Percentiles rank a stretch among this genome's conserved stretches.
Evolutionary conservation across 1,140 invertebrate genomes (phyloP).

Genomic region (Rhagoletis zephyria): DNA sequence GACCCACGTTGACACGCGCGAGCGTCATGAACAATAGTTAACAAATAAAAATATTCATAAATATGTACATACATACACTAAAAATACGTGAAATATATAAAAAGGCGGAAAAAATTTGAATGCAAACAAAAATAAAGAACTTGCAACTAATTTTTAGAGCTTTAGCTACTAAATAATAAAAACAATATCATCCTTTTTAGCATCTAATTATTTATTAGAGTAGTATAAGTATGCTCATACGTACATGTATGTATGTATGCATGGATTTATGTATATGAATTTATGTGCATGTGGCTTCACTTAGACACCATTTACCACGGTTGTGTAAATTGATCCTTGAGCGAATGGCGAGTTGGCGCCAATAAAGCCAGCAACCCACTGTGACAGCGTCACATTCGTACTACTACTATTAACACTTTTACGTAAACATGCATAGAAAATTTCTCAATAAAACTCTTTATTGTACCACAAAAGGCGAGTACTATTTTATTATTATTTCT

Average conservation of each 20-base stretch:
- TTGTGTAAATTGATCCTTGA: slow-evolving; percentile 4
- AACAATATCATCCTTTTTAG: no score
- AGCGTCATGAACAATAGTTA: neutral
- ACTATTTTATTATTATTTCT: neutral
- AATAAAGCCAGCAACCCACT: no score
- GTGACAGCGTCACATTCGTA: neutral
- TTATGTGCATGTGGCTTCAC: neutral
- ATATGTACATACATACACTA: neutral
- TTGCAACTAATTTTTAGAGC: no score
- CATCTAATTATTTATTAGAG: no score
- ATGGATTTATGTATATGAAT: no score
- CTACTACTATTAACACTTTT: no score
- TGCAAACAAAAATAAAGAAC: neutral
- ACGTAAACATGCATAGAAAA: neutral
- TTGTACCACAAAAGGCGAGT: neutral
- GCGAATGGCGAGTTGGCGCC: no score
- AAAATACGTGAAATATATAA: no score
- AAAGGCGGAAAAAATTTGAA: no score
- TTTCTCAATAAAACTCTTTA: slow-evolving; percentile 15
- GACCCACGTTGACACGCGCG: neutral
- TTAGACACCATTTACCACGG: neutral
- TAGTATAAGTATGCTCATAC: no score
- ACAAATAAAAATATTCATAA: neutral
- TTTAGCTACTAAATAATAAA: no score
- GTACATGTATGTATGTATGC: no score